Evolutionary conservation across 2,797 vertebrate species (phyloP), one percentile per base, ranked within the genome.

Genomic region (Eutrigla gurnardus): DNA sequence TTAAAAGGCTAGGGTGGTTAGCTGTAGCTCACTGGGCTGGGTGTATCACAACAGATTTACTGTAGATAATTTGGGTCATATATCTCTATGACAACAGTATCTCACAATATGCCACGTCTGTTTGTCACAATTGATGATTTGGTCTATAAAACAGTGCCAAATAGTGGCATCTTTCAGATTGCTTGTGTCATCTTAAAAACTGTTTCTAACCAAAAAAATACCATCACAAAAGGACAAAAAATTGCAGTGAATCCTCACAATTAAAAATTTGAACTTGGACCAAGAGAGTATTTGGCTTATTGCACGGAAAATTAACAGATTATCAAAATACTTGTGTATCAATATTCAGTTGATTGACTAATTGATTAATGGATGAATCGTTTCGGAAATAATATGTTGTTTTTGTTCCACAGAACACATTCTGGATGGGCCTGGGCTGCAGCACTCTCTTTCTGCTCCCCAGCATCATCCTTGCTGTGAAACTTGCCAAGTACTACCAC

Each of bases 391-490:
- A 17, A 68, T 15, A 3, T 12, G 1, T 36, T 49, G 2, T 59
- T 45, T 62, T 54, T 35, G 3, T 37, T 55, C 7, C 69, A 59
- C 87, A 99, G 98, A 99, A 99, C 91, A 92, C 96, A 1, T 98
- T 99, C 90, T 99, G 98, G 98, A 97, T 99, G 89, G 96, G 98
- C 69, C 87, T 98, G 86, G 98, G 98, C 87, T 95, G 96, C 81
- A 96, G 96, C 62, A 94, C 96, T 0, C 64, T 96, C 6, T 94
- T 98, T 86, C 90, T 98, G 78, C 95, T 99, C 67, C 97, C 97
- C 0, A 97, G 96, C 84, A 88, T 99, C 71, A 96, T 99, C 89
- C 94, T 98, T 55, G 96, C 96, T 0, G 94, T 98, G 6, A 98
- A 97, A 88, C 92, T 99, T 67, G 95, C 97, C 87, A 99, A 99